Conservation (phyloP, 2,113 vertebrate genomes). For the Castor canadensis region DNA sequence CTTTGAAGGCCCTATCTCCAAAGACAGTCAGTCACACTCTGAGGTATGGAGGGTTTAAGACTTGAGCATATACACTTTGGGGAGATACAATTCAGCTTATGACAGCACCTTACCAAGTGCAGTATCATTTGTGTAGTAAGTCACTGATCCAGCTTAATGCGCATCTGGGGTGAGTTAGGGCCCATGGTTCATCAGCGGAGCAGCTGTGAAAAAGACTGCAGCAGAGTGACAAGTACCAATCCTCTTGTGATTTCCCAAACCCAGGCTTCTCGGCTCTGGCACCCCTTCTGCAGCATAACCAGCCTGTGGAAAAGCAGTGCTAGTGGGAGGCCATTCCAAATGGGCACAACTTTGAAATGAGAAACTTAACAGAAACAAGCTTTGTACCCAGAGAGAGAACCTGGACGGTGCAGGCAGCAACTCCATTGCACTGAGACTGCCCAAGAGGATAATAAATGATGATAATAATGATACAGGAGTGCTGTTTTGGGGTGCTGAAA, state of each 20-base stretch:
- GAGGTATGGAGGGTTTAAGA: neutral
- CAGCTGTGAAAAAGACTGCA: neutral
- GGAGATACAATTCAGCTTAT: neutral
- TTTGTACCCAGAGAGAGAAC: neutral
- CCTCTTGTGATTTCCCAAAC: neutral
- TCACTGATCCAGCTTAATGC: neutral
- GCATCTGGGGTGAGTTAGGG: neutral
- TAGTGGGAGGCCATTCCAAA: neutral
- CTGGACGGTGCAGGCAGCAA: neutral
- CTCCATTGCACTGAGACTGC: neutral
- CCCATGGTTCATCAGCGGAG: neutral
- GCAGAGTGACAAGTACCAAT: neutral
- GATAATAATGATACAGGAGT: accelerated
- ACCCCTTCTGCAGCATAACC: accelerated
- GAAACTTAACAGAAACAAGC: neutral
- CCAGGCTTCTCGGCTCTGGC: neutral
- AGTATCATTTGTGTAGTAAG: neutral
- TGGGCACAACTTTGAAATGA: neutral
- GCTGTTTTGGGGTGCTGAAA: accelerated
- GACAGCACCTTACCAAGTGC: neutral
- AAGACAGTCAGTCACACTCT: neutral
- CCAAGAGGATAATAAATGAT: neutral
- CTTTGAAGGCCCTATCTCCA: neutral
- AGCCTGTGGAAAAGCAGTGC: neutral
- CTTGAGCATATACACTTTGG: neutral